Evolutionary conservation across 2,888 invertebrate genomes (phyloP).

Genomic region (Eucera pruinosa): DNA sequence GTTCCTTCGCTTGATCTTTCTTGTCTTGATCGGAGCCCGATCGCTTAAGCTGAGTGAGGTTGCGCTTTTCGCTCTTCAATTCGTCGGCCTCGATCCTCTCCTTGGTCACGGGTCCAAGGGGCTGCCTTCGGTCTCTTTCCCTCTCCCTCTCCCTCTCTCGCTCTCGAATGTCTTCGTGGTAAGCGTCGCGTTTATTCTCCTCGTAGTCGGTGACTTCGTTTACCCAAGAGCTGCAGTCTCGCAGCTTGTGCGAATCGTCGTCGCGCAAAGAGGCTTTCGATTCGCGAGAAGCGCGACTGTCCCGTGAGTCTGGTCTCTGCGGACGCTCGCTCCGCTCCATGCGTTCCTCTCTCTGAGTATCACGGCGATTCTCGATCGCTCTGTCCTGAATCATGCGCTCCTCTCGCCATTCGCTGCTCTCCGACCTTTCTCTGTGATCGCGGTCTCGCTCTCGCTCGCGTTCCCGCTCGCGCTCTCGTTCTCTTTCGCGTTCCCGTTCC

Average conservation of each 20-base stretch:
- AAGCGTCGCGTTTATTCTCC: conserved; percentile 81
- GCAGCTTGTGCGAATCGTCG: conserved; percentile 76
- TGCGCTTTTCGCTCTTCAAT: conserved; percentile 85
- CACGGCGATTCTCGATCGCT: conserved; percentile 74
- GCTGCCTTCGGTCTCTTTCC: conserved; percentile 83
- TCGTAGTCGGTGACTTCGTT: conserved; percentile 82
- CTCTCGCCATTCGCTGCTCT: conserved; percentile 78
- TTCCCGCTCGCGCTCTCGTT: conserved; percentile 57
- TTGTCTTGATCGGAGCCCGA: conserved; percentile 78
- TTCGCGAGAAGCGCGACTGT: conserved; percentile 86
- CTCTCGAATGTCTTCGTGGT: conserved; percentile 79
- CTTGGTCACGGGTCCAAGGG: conserved; percentile 87
- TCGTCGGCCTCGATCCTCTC: conserved; percentile 87
- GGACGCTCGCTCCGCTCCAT: conserved; percentile 85
- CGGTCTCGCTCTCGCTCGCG: conserved; percentile 66
- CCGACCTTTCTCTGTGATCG: conserved; percentile 74
- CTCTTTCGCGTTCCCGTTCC: conserved; percentile 61
- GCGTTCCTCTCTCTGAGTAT: conserved; percentile 73
- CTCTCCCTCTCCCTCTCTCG: conserved; percentile 67
- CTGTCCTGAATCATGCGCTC: conserved; percentile 73
- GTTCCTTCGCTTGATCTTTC: conserved; percentile 81
- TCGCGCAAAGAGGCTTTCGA: conserved; percentile 83
- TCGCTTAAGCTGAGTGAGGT: conserved; percentile 85
- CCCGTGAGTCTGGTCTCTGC: conserved; percentile 87
- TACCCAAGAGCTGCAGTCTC: conserved; percentile 79